A percentile compares a stretch with the other conserved stretches of the same genome.
phyloP scores from a whole-genome alignment of 1,140 invertebrate genomes.

The Delia radicum region DNA sequence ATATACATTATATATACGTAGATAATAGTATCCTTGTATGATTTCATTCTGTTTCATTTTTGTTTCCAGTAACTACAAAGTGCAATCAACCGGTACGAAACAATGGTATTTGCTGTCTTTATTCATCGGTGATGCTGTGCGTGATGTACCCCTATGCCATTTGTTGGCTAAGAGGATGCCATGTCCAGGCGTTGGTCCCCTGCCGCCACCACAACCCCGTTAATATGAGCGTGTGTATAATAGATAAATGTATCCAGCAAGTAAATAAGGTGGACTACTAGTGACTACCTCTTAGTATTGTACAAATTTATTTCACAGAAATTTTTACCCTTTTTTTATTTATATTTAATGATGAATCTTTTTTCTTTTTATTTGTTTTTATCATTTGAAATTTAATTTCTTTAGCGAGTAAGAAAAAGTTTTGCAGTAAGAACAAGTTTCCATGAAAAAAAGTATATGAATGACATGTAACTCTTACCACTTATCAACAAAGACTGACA shows the following conservation, averaged over 20 bases:
- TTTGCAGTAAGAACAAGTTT: too few species aligned
- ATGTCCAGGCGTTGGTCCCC: conserved; percentile 50
- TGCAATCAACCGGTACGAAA: conserved; percentile 69
- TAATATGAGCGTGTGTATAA: conserved; percentile 12
- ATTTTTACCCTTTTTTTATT: conserved; percentile 17
- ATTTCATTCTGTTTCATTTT: conserved; percentile 21
- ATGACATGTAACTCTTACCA: conserved; percentile 10
- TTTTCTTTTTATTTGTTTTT: conserved; percentile 5
- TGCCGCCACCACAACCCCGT: conserved; percentile 44
- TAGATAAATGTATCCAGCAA: background rate
- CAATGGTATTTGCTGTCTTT: conserved; percentile 80
- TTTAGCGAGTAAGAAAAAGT: background rate
- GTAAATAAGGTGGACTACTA: background rate
- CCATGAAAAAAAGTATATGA: conserved; percentile 1
- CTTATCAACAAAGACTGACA: background rate
- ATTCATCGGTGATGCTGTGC: conserved; percentile 78
- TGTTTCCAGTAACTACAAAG: conserved; percentile 69
- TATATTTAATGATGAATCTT: conserved; percentile 11
- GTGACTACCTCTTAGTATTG: conserved; percentile 17
- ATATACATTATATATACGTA: conserved; percentile 6
- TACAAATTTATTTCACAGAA: background rate
- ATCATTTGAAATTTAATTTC: background rate
- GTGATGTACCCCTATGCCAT: conserved; percentile 73
- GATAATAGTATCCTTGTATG: background rate
- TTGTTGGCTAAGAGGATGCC: conserved; percentile 69